Evolutionary conservation across 2,888 invertebrate genomes (phyloP), one percentile per base, ranked within the genome.

Genomic region (Eulithis prunata): DNA sequence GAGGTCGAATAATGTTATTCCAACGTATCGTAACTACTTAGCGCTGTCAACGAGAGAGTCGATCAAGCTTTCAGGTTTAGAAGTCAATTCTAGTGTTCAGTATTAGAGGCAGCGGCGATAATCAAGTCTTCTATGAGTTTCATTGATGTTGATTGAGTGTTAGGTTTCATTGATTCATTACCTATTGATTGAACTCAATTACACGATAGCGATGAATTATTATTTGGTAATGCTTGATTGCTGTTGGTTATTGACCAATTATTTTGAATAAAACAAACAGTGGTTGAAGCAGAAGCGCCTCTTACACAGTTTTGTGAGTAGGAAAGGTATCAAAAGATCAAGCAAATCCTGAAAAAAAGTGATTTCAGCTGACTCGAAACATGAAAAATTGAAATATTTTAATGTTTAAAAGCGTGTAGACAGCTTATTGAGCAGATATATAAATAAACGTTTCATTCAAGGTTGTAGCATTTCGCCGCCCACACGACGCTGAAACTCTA

Each of bases 381-480:
- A 6, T 14, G 14, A 47, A 49, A 21, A 49, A 49, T 47, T 6
- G 11, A 36, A 13, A 46, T 46, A 12, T 46, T 7, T 56, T 21
- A 11, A 46, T 46, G 21, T 52, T 56, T 11, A 55, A 45, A 12
- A 14, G 45, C 21, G 54, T 10, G 3, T 58, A 59, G 61, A 57
- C 57, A 45, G 41, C 51, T 66, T 53, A 61, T 36, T 54, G 52
- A 45, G 28, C 11, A 49, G 54, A 36, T 67, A 49, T 49, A 63
- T 63, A 45, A 61, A 61, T 68, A 68, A 51, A 57, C 46, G 49
- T 61, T 67, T 64, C 64, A 68, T 64, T 68, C 68, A 68, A 68
- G 68, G 68, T 64, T 63, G 55, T 52, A 28, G 60, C 52, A 14
- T 67, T 63, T 63, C 57, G 54, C 52, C 64, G 21, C 61, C 67